A percentile compares a stretch with the other conserved stretches of the same genome.
Conservation (phyloP, 2,888 invertebrate species). For the Agrotis ipsilon region DNA sequence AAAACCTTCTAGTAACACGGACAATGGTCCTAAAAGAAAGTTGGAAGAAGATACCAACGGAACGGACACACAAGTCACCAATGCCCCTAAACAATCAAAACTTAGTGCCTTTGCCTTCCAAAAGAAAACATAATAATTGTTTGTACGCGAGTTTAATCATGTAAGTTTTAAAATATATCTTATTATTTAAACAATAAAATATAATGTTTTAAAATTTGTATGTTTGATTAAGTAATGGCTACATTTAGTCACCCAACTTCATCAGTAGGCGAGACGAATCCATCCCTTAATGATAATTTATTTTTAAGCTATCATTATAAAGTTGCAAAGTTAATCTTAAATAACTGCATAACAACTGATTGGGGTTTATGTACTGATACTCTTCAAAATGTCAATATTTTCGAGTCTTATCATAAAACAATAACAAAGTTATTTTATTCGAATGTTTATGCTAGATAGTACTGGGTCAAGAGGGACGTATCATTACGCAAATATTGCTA, state of each 20-base stretch:
- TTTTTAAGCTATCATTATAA: not conserved
- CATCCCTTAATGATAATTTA: not conserved
- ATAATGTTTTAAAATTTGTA: constrained; percentile 1
- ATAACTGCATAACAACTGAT: constrained; percentile 34
- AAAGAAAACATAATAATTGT: constrained; percentile 74
- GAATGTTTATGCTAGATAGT: constrained; percentile 40
- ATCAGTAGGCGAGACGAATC: not conserved
- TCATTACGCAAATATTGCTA: constrained; percentile 31
- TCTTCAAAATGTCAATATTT: constrained; percentile 43
- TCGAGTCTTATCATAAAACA: constrained; percentile 35
- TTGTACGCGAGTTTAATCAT: constrained; percentile 34
- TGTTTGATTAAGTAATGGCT: constrained; percentile 4
- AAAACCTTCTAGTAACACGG: constrained; percentile 61
- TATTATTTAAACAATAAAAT: constrained; percentile 52
- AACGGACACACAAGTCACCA: constrained; percentile 70
- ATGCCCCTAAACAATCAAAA: constrained; percentile 87
- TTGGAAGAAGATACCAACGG: constrained; percentile 78
- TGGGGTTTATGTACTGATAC: not conserved
- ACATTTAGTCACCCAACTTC: not conserved
- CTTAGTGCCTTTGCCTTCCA: constrained; percentile 87
- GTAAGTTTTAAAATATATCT: constrained; percentile 25
- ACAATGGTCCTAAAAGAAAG: constrained; percentile 81
- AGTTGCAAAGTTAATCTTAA: not conserved
- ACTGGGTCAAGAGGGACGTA: constrained; percentile 20
- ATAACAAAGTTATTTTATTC: constrained; percentile 41